A percentile compares a stretch with the other conserved stretches of the same genome.
Evolutionary conservation across 2,113 vertebrate genomes (phyloP).

Genomic region (Trinectes maculatus): DNA sequence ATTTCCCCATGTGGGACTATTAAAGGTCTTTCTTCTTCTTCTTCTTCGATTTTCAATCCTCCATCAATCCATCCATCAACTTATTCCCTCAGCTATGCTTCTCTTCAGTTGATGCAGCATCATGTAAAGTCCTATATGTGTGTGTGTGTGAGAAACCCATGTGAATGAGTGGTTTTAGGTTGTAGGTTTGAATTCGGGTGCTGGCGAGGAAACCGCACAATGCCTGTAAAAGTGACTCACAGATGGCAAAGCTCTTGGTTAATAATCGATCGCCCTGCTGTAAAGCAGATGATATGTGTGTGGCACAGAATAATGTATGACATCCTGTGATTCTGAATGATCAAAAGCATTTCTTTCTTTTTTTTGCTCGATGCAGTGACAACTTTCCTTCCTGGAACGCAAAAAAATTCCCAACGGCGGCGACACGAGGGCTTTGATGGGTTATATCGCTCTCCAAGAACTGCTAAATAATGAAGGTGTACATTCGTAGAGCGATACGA

Average conservation of each 20-base stretch:
- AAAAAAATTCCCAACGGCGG: conserved; percentile 37
- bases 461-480: conserved; percentile 58
- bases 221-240: conserved; percentile 32
- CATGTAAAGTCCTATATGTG: too few relatives aligned
- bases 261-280: conserved; percentile 54
- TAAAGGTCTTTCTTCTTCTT: too few relatives aligned
- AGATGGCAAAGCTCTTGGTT: conserved; percentile 49
- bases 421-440: conserved; percentile 56
- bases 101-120: too few relatives aligned
- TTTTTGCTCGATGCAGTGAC: conserved; percentile 37
- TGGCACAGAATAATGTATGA: conserved; percentile 56
- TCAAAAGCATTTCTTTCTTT: conserved; percentile 54
- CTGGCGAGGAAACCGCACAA: conserved; percentile 3
- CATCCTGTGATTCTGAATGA: conserved; percentile 53
- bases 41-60: too few relatives aligned
- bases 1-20: too few relatives aligned
- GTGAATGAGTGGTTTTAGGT: too few relatives aligned
- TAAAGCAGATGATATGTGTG: background rate
- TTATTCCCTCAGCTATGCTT: too few relatives aligned
- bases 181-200: background rate
- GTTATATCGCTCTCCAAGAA: conserved; percentile 27
- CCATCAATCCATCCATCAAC: too few relatives aligned
- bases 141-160: too few relatives aligned
- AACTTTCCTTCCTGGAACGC: conserved; percentile 47
- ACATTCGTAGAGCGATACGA: conserved; percentile 22